Percentiles rank a stretch among this genome's conserved stretches.
These are phyloP conservation scores for Drosophila limbata DNA, from an alignment of 2,888 invertebrate genomes.

Conservation along the genomic window DNA sequence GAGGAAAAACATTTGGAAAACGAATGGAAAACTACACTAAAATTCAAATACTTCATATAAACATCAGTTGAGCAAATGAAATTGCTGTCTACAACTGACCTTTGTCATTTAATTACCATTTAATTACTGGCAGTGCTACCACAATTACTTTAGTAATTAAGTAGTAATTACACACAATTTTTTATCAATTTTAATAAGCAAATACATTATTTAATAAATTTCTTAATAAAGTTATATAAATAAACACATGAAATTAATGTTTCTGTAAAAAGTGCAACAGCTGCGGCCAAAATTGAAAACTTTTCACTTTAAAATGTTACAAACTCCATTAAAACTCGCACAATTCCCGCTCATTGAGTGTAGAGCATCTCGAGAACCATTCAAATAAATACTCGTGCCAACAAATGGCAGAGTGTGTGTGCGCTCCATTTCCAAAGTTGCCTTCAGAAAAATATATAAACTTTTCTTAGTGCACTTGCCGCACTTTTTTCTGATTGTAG, in stretches of 20 bases:
- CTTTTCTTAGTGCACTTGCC: conserved; percentile 59
- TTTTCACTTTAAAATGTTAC: conserved; percentile 14
- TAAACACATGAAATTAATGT: not conserved
- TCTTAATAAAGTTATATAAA: not conserved
- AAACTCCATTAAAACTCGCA: conserved; percentile 29
- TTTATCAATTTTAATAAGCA: not conserved
- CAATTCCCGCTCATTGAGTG: conserved; percentile 19
- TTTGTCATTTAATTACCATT: not conserved
- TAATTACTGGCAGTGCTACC: not conserved
- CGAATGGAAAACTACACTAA: conserved; percentile 2
- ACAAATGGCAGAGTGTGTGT: conserved; percentile 54
- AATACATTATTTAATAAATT: no score
- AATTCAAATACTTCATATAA: not conserved
- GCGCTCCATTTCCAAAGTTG: conserved; percentile 67
- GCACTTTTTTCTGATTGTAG: conserved; percentile 28
- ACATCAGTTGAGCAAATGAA: not conserved
- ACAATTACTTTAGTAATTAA: conserved; percentile 1
- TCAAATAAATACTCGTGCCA: conserved; percentile 53
- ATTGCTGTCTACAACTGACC: not conserved
- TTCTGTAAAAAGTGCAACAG: not conserved
- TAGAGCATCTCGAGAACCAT: conserved; percentile 54
- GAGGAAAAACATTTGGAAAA: not conserved
- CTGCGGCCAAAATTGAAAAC: not conserved
- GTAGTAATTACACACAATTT: not conserved
- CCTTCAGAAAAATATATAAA: conserved; percentile 28